Evolutionary conservation across 2,888 invertebrate species (phyloP), one percentile per base, ranked within the genome.

Genomic region (Sesia bembeciformis): DNA sequence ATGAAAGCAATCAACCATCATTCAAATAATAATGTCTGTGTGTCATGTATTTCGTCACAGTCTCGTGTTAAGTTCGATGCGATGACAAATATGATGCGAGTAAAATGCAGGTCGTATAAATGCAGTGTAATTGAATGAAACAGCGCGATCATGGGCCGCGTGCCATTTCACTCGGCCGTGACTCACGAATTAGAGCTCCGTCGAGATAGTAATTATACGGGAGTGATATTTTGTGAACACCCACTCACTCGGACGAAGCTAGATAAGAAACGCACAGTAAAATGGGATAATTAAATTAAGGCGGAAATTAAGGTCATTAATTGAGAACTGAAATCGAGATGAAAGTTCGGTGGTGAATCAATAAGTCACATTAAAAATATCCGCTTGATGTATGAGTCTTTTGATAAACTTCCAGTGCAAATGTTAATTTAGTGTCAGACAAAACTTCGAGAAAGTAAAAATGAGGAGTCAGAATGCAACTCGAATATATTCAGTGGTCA

Each of bases 171-270:
- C 78, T 74, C 70, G 74, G 70, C 82, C 87, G 88, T 87, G 88
- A 87, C 84, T 86, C 88, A 88, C 87, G 87, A 87, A 86, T 86
- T 86, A 87, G 84, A 86, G 73, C 84, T 82, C 63, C 73, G 74
- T 69, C 74, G 76, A 84, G 82, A 84, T 83, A 76, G 80, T 83
- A 84, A 87, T 85, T 6, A 6, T 86, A 87, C 74, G 70, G 73
- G 70, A 72, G 70, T 78, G 75, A 75, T 81, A 84, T 82, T 81
- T 81, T 78, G 83, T 83, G 84, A 75, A 78, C 78, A 79, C 77
- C 78, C 78, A 81, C 76, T 74, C 74, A 63, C 70, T 62, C 68
- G 66, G 65, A 64, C 56, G n/a, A n/a, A 50, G 57, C 68, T 67
- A 72, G 74, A 72, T 72, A 72, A 70, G 61, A 65, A 74, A 76